These are phyloP conservation scores for Casuarius casuarius DNA, from an alignment of 2,113 vertebrate species.

Conservation along the genomic window DNA sequence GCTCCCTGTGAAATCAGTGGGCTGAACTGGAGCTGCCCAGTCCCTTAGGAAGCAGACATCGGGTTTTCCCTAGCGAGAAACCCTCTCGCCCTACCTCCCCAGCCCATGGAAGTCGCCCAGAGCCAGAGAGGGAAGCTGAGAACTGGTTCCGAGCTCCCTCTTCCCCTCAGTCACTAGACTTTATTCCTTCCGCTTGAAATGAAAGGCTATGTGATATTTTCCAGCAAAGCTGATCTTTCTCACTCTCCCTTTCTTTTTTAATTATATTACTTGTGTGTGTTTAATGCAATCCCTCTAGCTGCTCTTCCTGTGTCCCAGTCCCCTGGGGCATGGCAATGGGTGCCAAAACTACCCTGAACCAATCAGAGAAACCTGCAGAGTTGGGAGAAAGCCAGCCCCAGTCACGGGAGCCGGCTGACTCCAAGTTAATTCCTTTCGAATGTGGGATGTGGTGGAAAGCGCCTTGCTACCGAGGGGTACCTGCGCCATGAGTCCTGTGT, in stretches of 20 bases:
- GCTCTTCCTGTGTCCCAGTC: slow-evolving; percentile 1
- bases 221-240: not conserved
- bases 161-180: not conserved
- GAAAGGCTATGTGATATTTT: not conserved
- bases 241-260: slow-evolving; percentile 13
- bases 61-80: not conserved
- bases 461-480: not conserved
- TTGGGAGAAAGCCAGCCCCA: not conserved
- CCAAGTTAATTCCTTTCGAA: not conserved
- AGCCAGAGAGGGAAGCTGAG: not conserved
- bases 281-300: slow-evolving; percentile 38
- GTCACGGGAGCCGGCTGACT: not conserved
- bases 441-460: not conserved
- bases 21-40: not conserved
- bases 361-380: not conserved
- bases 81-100: not conserved
- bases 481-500: rapidly evolving
- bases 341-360: slow-evolving; percentile 16
- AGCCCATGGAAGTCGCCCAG: rapidly evolving
- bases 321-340: not conserved
- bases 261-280: not conserved
- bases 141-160: not conserved
- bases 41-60: not conserved
- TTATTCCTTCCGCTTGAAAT: not conserved
- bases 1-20: not conserved